Evolutionary conservation across 2,888 invertebrate species (phyloP).

Genomic region (Mesoligia furuncula): DNA sequence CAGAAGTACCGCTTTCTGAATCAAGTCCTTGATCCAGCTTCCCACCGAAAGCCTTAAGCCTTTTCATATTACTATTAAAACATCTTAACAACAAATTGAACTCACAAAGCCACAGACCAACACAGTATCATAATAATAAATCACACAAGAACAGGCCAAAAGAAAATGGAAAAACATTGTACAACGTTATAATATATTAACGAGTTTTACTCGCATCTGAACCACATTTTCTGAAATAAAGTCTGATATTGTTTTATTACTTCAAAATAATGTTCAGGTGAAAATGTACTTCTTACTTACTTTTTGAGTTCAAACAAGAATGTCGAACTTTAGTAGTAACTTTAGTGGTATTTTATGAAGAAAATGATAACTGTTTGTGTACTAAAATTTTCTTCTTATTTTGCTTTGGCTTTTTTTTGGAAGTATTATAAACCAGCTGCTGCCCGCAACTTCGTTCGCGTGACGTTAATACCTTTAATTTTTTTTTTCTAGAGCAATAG

Average conservation of each 20-base stretch:
- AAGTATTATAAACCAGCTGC: too few species aligned
- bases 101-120: neutral
- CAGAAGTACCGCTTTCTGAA: too few species aligned
- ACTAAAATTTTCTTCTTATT: neutral
- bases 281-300: neutral
- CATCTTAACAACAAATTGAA: neutral
- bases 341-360: too few species aligned
- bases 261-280: constrained; percentile 1
- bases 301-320: neutral
- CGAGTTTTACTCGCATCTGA: constrained; percentile 12
- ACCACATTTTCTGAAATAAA: constrained; percentile 13
- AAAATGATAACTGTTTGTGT: neutral
- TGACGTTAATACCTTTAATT: too few species aligned
- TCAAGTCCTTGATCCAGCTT: too few species aligned
- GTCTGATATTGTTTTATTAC: constrained; percentile 3
- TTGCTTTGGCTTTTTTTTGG: neutral
- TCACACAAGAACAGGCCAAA: constrained; percentile 5
- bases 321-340: neutral
- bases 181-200: constrained; percentile 21
- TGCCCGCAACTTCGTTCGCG: too few species aligned
- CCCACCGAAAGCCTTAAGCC: too few species aligned
- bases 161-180: constrained; percentile 6
- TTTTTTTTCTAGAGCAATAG: too few species aligned
- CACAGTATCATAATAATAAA: constrained; percentile 11
- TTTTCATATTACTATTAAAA: neutral